phyloP scores from a whole-genome alignment of 2,888 invertebrate species.

The Spodoptera exigua region DNA sequence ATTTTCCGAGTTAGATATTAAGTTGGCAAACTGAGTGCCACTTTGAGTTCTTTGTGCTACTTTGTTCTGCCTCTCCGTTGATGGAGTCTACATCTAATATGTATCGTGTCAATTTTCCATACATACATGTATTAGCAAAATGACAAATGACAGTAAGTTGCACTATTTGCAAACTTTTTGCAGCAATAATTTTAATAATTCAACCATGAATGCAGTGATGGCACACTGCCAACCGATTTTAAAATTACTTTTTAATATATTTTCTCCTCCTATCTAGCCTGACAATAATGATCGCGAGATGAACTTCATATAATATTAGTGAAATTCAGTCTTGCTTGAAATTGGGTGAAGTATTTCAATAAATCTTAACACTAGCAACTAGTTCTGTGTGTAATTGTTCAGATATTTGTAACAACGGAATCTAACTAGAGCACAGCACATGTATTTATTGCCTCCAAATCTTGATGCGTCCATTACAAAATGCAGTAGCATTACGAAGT shows the following conservation, averaged over 20 bases:
- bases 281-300: conserved; percentile 18
- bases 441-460: conserved; percentile 64
- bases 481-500: conserved; percentile 57
- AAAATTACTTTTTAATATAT: conserved; percentile 23
- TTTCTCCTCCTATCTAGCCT: conserved; percentile 13
- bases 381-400: conserved; percentile 47
- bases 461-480: conserved; percentile 63
- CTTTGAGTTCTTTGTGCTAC: conserved; percentile 30
- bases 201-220: conserved; percentile 21
- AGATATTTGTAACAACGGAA: conserved; percentile 44
- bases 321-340: conserved; percentile 45
- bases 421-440: conserved; percentile 59
- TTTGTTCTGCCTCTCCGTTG: conserved; percentile 13
- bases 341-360: conserved; percentile 45
- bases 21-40: conserved; percentile 36
- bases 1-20: conserved; percentile 32
- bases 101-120: conserved; percentile 14
- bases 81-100: not conserved
- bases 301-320: conserved; percentile 20
- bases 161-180: conserved; percentile 4
- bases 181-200: conserved; percentile 28
- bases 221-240: conserved; percentile 42
- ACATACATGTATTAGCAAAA: conserved; percentile 4
- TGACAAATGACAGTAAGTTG: not conserved
- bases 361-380: conserved; percentile 45